phyloP scores from a whole-genome alignment of 1,140 invertebrate genomes.

The Thaumetopoea pityocampa region DNA sequence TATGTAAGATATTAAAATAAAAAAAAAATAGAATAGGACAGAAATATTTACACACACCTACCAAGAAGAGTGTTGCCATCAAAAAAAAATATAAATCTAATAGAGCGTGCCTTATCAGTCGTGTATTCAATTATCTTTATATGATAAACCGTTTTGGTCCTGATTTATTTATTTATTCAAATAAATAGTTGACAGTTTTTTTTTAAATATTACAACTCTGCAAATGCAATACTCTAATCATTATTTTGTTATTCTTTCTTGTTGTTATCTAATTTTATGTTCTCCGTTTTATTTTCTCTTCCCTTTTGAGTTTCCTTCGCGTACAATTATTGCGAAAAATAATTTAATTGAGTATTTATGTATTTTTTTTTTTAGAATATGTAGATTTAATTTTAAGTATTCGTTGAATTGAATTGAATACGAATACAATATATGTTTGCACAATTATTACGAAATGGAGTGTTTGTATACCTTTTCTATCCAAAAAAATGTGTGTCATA shows the following conservation, averaged over 20 bases:
- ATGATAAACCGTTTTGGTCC: too few species aligned
- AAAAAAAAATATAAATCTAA: too few species aligned
- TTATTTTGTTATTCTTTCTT: conserved; percentile 63
- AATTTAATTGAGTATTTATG: conserved; percentile 67
- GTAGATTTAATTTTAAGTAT: conserved; percentile 66
- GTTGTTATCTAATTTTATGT: conserved; percentile 72
- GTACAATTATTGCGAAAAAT: conserved; percentile 38
- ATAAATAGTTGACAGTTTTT: too few species aligned
- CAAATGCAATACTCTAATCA: too few species aligned
- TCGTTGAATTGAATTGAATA: conserved; percentile 40
- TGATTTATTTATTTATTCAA: too few species aligned
- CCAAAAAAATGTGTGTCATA: conserved; percentile 22
- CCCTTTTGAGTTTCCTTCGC: conserved; percentile 38
- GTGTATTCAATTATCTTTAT: too few species aligned
- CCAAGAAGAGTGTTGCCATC: too few species aligned
- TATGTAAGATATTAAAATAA: too few species aligned
- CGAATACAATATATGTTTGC: conserved; percentile 45
- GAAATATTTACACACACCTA: too few species aligned
- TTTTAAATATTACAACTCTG: too few species aligned
- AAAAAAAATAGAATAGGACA: too few species aligned
- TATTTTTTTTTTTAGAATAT: conserved; percentile 59
- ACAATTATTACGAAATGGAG: conserved; percentile 38
- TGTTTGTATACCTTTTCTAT: conserved; percentile 31
- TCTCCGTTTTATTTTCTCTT: conserved; percentile 46
- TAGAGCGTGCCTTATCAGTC: too few species aligned